A percentile compares a stretch with the other conserved stretches of the same genome.
phyloP scores from a whole-genome alignment of 1,140 invertebrate genomes.

The Drosophila pseudoananassae region DNA sequence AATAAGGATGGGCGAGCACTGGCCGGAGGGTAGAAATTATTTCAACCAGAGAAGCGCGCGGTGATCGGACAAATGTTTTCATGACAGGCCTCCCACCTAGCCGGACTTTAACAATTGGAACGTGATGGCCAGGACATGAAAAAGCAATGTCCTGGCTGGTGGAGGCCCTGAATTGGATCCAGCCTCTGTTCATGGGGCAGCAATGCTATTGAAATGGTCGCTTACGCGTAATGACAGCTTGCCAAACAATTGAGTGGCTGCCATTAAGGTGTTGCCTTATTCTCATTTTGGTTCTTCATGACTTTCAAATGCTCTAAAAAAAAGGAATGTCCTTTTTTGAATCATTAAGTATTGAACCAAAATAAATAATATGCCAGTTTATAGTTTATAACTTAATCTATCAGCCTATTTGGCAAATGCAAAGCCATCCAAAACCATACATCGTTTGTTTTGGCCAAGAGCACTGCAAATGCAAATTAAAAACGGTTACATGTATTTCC shows the following conservation, averaged over 20 bases:
- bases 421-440: constrained; percentile 49
- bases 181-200: constrained; percentile 8
- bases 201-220: constrained; percentile 76
- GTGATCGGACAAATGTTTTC: constrained; percentile 48
- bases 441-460: constrained; percentile 61
- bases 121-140: constrained; percentile 67
- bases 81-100: constrained; percentile 38
- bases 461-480: constrained; percentile 70
- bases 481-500: constrained; percentile 81
- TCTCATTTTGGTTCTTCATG: neutral
- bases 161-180: constrained; percentile 1
- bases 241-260: constrained; percentile 52
- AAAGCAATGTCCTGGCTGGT: constrained; percentile 12
- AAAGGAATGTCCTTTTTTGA: neutral
- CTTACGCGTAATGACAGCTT: constrained; percentile 60
- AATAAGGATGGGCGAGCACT: neutral
- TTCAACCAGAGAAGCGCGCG: constrained; percentile 53
- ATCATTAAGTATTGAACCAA: no score
- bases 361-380: neutral
- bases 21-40: constrained; percentile 16
- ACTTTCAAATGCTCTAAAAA: constrained; percentile 34
- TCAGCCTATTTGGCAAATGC: neutral
- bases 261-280: constrained; percentile 14
- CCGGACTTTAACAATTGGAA: constrained; percentile 64
- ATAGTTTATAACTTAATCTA: neutral